A percentile compares a stretch with the other conserved stretches of the same genome.
Conservation (phyloP, 2,888 invertebrate species). For the Sacculina carcini region DNA sequence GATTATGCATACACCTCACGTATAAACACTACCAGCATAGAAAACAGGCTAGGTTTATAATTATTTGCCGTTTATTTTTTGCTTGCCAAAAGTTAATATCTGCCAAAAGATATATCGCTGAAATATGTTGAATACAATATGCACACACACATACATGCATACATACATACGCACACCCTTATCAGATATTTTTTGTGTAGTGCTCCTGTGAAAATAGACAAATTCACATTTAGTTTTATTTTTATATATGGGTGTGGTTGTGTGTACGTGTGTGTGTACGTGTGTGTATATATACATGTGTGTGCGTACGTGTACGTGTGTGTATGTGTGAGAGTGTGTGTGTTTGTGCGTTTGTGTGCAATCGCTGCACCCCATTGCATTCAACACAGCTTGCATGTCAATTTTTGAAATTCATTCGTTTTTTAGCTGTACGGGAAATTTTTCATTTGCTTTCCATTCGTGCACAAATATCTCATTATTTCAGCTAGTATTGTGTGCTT, state of each 20-base stretch:
- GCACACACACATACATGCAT: not conserved
- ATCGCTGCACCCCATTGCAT: not conserved
- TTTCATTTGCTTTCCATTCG: too few relatives aligned
- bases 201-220: too few relatives aligned
- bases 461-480: too few relatives aligned
- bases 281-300: not conserved
- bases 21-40: not conserved
- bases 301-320: not conserved
- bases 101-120: too few relatives aligned
- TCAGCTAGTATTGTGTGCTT: too few relatives aligned
- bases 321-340: not conserved
- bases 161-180: not conserved
- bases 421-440: too few relatives aligned
- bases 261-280: not conserved
- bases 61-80: constrained; percentile 1
- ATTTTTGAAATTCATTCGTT: not conserved
- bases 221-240: not conserved
- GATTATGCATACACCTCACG: too few relatives aligned
- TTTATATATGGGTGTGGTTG: constrained; percentile 1
- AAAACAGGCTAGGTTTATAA: not conserved
- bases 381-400: not conserved
- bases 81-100: not conserved
- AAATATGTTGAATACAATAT: not conserved
- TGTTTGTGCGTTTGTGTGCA: not conserved
- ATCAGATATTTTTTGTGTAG: too few relatives aligned